Conservation (phyloP, 1,140 invertebrate genomes). For the Pemphigus obesinymphae region DNA sequence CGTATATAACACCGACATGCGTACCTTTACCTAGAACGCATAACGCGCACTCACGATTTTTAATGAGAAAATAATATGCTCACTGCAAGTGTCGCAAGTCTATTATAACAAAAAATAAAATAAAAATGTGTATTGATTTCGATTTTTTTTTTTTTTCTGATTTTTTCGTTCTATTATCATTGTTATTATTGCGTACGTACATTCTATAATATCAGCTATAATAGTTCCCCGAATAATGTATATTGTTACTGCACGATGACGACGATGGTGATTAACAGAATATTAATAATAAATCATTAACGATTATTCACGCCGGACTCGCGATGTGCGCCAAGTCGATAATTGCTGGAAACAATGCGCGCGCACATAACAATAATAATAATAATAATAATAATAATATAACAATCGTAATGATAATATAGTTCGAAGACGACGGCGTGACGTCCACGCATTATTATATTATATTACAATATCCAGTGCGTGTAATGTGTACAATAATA, state of each 20-base stretch:
- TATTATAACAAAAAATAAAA: no score
- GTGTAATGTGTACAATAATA: no score
- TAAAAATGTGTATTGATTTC: background rate
- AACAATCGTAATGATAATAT: no score
- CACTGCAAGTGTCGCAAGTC: no score
- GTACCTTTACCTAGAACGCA: no score
- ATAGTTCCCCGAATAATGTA: background rate
- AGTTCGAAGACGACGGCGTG: background rate
- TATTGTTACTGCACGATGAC: no score
- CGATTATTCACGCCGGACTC: conserved; percentile 3
- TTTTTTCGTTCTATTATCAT: background rate
- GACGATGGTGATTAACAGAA: background rate
- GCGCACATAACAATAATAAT: background rate
- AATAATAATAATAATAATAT: background rate
- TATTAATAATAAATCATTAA: background rate
- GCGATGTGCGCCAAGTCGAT: background rate
- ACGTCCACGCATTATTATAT: no score
- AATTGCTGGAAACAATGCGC: background rate
- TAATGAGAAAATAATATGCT: conserved; percentile 11
- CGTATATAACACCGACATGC: no score
- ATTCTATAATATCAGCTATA: background rate
- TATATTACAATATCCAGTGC: background rate
- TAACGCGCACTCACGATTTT: conserved; percentile 26
- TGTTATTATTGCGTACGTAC: background rate
- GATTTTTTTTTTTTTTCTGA: background rate